Base-by-base conservation (phyloP, 1,140 invertebrate genomes). In the Platyscapa corneri region DNA sequence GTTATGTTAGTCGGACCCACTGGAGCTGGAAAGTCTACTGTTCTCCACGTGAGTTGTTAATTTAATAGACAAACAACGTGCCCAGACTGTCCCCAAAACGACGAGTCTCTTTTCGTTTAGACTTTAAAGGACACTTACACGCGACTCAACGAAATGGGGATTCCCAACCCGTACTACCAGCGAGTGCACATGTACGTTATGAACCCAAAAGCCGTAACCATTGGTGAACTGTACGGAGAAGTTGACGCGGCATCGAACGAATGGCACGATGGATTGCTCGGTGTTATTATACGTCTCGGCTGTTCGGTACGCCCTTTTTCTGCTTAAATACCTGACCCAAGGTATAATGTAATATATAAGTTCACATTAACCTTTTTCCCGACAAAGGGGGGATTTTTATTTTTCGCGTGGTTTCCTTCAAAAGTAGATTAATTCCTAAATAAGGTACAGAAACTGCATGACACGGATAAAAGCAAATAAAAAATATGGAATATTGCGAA, bases 1-100 rank as follows among this genome's bases (percentile, higher is more conserved):
- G 97, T 98, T 32, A 98, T 99, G 97, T 94, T 98, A 42, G 97
- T 98, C 18, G 98, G 98, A 12, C 96, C 97, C 5, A 97, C 98
- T 0, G 97, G 97, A 67, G 96, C 97, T 1, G 97, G 97, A 8
- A 98, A 98, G 92, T 96, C 96, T 0, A 95, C 95, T 16, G 95
- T 97, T 14, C 92, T 96, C 32, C 93, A 95, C 84, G 95, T 96
- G 89, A 92, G 5, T 16, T 23, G 30, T 67, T 0, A 23, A 30
- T 18, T 18, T n/a, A n/a, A n/a, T n/a, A n/a, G n/a, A n/a, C n/a
- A 3, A 74, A 20, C n/a, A 14, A 32, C 23, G 23, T 30, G 27
- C 27, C 23, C 27, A 10, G 8, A 64, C 12, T 64, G 37, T 72
- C 37, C 16, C 8, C 53, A 82, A 42, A 84, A 76, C 74, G 32